Base-by-base conservation (phyloP, 2,797 vertebrate genomes). In the Clarias laeviceps region DNA sequence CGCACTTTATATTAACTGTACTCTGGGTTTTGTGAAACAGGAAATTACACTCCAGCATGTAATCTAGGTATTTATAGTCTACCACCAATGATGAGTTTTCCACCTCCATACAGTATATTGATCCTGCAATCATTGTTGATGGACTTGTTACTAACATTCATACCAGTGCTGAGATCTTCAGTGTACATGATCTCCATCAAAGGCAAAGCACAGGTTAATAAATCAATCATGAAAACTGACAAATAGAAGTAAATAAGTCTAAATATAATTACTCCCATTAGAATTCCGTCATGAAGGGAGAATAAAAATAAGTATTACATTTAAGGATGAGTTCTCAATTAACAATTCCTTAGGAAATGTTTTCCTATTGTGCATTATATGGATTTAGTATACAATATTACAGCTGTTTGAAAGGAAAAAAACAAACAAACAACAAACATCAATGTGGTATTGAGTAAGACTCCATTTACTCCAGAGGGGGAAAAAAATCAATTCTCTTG, bases 131-230 rank as follows among this genome's bases (percentile, higher is more conserved):
- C 40, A 18, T 18, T 64, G 45, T 14, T 27, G 14, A 40, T 66
- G 2, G 34, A 22, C 29, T 61, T 59, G 11, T 78, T 59, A 57
- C 50, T 37, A 85, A 76, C 61, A 68, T 76, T 66, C 69, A 45
- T 45, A 27, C 27, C 34, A 9, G 37, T 45, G 34, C 24, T 18
- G 15, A 59, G 32, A 85, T 66, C 34, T 61, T 37, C 32, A 24
- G 9, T 61, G 57, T 8, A 78, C 22, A 0, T 14, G 27, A 45
- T 40, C 8, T 37, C 12, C 37, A 54, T 72, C 12, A 62, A 20
- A 32, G 4, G 24, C 61, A 70, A 72, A 79, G 45, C 34, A 27
- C 59, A 40, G 22, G 81, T 88, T 80, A 80, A 85, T 83, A 76
- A 64, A 85, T 65, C 66, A 69, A 80, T 87, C 15, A 12, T 20